Base-by-base conservation (phyloP, 1,140 invertebrate genomes). In the Sitophilus oryzae region DNA sequence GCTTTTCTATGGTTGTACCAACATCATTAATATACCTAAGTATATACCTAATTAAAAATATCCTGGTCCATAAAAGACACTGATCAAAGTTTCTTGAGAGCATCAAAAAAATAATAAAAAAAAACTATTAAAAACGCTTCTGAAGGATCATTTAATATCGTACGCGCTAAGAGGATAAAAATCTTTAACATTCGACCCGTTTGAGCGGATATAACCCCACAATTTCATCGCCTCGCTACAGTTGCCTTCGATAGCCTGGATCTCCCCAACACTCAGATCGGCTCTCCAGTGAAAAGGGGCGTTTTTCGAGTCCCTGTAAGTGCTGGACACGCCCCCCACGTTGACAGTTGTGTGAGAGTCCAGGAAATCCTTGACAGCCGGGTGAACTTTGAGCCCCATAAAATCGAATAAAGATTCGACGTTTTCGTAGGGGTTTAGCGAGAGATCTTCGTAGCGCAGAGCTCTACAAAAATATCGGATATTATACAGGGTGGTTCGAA, bases 231-330 rank as follows among this genome's bases (percentile, higher is more conserved):
- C 87, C 56, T 82, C 75, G 43, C 73, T 74, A 66, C 90, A 93
- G 0, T 73, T 75, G 57, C 77, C 73, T 73, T 88, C 79, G 40
- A 82, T 81, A 22, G 58, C 59, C n/a, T 79, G 76, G 18, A 89
- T 82, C 68, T 86, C 83, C 8, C 81, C 76, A 45, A 78, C 82
- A 52, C 82, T 79, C 22, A 91, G 74, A 62, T 89, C 85, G 37
- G 76, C 79, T 57, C 82, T 83, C 90, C 90, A 93, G 66, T 88
- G 86, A 68, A 90, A 91, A 52, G 89, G 88, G 45, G 88, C 84
- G 18, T 79, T 81, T 67, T 86, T 86, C 4, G 89, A 90, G 68
- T 91, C 83, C 16, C 89, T 77, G 68, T 84, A 89, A 4, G 89
- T 93, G 62, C 88, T 90, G 25, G 86, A 90, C 10, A 89, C 85